Base-by-base conservation (phyloP, 2,888 invertebrate genomes). In the Autographa pulchrina region DNA sequence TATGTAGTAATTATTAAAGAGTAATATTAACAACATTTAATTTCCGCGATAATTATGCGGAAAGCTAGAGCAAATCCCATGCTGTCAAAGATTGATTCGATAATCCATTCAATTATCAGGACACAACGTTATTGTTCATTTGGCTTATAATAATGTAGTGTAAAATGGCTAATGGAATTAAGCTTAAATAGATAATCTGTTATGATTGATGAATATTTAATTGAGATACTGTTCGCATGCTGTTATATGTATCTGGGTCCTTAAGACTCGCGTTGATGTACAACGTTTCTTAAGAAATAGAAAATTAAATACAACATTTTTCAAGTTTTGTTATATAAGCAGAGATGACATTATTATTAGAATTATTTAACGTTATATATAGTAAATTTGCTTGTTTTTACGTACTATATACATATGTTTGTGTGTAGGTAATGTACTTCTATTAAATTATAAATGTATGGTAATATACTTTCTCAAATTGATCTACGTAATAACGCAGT, bases 51-150 rank as follows among this genome's bases (percentile, higher is more conserved):
- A 16, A 43, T n/a, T n/a, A 43, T 43, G 16, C 16, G 43, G 11
- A 38, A 38, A 38, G 11, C 38, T 38, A 11, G 38, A 43, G 43
- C 16, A 16, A 48, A 48, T 48, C n/a, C n/a, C 48, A 48, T 48
- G 48, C 48, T 56, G 54, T 56, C 54, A 56, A 56, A 20, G 54
- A 56, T 20, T 54, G 20, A 54, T 56, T 56, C 20, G 54, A 56
- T 56, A 56, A 56, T 56, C 54, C 54, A 25, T 56, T 56, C 54
- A 56, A 56, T 56, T 56, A 56, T 54, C 54, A 20, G 13, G 54
- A 11, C 48, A 25, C 13, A 13, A 14, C 25, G 20, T 13, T 56
- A 56, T 56, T 20, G 25, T 56, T 54, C n/a, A 54, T 25, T 56
- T 20, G 54, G 54, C 25, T 56, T 56, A 25, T 20, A 56, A 56